Evolutionary conservation across 2,888 invertebrate genomes (phyloP).

Genomic region (Therioaphis trifolii): DNA sequence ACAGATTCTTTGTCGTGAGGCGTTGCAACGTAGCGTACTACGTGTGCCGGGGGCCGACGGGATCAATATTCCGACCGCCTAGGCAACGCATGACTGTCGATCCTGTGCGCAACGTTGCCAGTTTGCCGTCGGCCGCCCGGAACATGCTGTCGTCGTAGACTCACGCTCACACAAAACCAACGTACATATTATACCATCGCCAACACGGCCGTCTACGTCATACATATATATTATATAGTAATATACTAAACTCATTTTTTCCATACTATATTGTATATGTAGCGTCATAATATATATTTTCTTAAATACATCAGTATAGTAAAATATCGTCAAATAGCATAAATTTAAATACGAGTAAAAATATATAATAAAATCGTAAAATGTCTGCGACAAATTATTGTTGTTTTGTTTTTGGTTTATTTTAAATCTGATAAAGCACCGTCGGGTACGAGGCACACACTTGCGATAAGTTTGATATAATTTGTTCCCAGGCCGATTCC

Average conservation of each 20-base stretch:
- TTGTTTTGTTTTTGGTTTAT: not conserved
- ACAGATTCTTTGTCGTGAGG: constrained; percentile 62
- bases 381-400: not conserved
- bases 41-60: constrained; percentile 61
- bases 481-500: constrained; percentile 24
- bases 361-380: not conserved
- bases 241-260: not conserved
- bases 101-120: constrained; percentile 60
- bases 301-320: not conserved
- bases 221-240: not conserved
- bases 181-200: not conserved
- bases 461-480: not conserved
- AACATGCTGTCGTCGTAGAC: not conserved
- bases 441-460: not conserved
- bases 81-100: constrained; percentile 62
- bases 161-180: constrained; percentile 25
- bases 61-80: constrained; percentile 62
- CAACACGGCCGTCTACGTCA: not conserved
- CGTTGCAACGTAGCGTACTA: constrained; percentile 58
- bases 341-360: not conserved
- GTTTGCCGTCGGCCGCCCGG: constrained; percentile 48
- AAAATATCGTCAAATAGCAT: not conserved
- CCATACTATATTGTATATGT: constrained; percentile 10
- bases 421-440: not conserved
- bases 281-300: not conserved